Evolutionary conservation across 2,797 vertebrate genomes (phyloP), one percentile per base, ranked within the genome.

Genomic region (Prionace glauca): DNA sequence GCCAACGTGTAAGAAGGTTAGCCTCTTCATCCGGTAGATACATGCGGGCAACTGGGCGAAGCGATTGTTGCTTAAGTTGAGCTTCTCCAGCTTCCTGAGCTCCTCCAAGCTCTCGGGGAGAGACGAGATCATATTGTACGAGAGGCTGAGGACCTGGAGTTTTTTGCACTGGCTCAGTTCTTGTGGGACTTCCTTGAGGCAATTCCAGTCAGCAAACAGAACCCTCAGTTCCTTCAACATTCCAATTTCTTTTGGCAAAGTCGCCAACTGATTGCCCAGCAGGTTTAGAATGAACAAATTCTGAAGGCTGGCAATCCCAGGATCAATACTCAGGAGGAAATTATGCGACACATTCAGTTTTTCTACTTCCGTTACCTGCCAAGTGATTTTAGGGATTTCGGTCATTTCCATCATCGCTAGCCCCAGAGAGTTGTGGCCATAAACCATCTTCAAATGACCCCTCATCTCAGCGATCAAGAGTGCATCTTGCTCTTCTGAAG

Each of bases 311-410:
- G 97, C 97, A 96, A 99, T 96, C 0, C 97, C 97, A 1, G 98
- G 96, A 14, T 98, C 97, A 90, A 99, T 97, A 7, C 94, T 36
- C 71, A 96, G 97, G 95, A 99, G 97, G n/a, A 97, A 97, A 96
- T 99, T 99, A 69, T 97, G 97, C 3, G 99, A 99, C 95, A 99
- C 96, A 92, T 99, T 99, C 96, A 99, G 97, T 96, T 99, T 99
- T 97, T 99, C 98, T 94, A 99, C 96, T 96, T 99, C 98, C 0
- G 96, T 95, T 96, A 99, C 96, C 95, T 98, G 98, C 98, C 98
- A 99, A 95, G 99, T 95, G 92, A 98, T 98, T 69, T 98, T 97
- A 0, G 99, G 99, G 0, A 97, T 71, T 18, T 98, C 98, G 50
- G 97, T 97, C 97, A 99, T 97, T 56, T 98, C 98, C 77, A 98